phyloP scores from a whole-genome alignment of 2,888 invertebrate genomes.

The Plagiodera versicolora region DNA sequence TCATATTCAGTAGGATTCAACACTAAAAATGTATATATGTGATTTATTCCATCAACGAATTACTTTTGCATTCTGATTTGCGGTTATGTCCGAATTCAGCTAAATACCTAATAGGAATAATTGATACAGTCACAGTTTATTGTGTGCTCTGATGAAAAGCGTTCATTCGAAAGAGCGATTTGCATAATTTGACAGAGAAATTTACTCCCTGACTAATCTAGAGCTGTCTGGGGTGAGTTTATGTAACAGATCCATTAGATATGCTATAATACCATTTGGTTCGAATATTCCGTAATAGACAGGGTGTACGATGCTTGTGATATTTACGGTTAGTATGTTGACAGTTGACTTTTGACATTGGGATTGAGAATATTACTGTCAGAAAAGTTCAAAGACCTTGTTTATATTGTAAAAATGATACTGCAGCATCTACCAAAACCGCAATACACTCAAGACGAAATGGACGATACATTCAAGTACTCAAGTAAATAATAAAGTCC shows the following conservation, averaged over 20 bases:
- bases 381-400: too few species aligned
- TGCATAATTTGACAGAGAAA: slow-evolving; percentile 56
- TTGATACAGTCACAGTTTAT: slow-evolving; percentile 37
- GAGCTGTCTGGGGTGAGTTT: slow-evolving; percentile 52
- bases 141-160: background rate
- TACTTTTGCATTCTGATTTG: too few species aligned
- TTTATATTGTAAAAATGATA: too few species aligned
- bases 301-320: too few species aligned
- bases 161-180: slow-evolving; percentile 39
- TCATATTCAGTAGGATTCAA: too few species aligned
- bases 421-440: background rate
- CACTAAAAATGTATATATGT: too few species aligned
- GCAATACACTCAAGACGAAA: background rate
- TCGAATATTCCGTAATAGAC: too few species aligned
- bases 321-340: too few species aligned
- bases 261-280: slow-evolving; percentile 50
- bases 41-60: slow-evolving; percentile 55
- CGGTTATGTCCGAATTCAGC: too few species aligned
- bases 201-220: slow-evolving; percentile 55
- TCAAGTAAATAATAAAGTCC: background rate
- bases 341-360: too few species aligned
- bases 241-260: slow-evolving; percentile 50
- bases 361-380: too few species aligned
- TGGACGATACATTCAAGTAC: background rate
- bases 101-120: slow-evolving; percentile 54